Percentiles rank a stretch among this genome's conserved stretches.
These are phyloP conservation scores for Atta cephalotes DNA, from an alignment of 1,140 invertebrate genomes.

Conservation along the genomic window DNA sequence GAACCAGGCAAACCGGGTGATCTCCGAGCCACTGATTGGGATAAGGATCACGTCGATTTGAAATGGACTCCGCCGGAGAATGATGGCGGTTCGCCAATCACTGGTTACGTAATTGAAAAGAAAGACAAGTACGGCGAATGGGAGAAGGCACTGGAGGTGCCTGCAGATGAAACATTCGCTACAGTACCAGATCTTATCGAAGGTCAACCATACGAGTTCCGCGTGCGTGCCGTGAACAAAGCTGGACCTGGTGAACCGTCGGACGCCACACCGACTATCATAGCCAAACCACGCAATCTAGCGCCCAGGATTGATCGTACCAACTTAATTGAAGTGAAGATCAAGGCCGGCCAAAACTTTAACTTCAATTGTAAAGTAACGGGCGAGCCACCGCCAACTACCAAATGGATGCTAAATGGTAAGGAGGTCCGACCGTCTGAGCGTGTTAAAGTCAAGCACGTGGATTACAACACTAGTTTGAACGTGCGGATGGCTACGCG, in stretches of 20 bases:
- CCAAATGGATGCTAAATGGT: slow-evolving; percentile 93
- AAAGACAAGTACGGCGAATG: slow-evolving; percentile 97
- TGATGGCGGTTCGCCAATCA: slow-evolving; percentile 95
- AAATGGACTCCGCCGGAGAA: slow-evolving; percentile 93
- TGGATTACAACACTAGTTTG: slow-evolving; percentile 96
- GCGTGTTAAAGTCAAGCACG: slow-evolving; percentile 91
- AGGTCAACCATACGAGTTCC: slow-evolving; percentile 96
- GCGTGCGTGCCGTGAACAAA: slow-evolving; percentile 96
- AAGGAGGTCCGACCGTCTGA: slow-evolving; percentile 91
- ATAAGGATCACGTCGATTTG: slow-evolving; percentile 97
- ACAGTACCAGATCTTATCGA: slow-evolving; percentile 96
- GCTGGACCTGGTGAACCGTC: slow-evolving; percentile 97
- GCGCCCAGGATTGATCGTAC: slow-evolving; percentile 96
- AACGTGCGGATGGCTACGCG: slow-evolving; percentile 94
- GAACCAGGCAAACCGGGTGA: slow-evolving; percentile 97
- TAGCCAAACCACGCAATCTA: slow-evolving; percentile 95
- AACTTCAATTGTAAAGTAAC: slow-evolving; percentile 93
- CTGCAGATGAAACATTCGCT: slow-evolving; percentile 92
- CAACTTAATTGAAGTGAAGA: slow-evolving; percentile 93
- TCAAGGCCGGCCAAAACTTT: slow-evolving; percentile 96
- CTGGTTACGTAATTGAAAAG: slow-evolving; percentile 96
- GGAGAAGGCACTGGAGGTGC: slow-evolving; percentile 95
- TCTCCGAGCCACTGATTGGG: slow-evolving; percentile 97
- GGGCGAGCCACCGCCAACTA: slow-evolving; percentile 96
- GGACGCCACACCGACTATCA: slow-evolving; percentile 94